Evolutionary conservation across 2,888 invertebrate species (phyloP), one percentile per base, ranked within the genome.

Genomic region (Drosophila flavopinicola): DNA sequence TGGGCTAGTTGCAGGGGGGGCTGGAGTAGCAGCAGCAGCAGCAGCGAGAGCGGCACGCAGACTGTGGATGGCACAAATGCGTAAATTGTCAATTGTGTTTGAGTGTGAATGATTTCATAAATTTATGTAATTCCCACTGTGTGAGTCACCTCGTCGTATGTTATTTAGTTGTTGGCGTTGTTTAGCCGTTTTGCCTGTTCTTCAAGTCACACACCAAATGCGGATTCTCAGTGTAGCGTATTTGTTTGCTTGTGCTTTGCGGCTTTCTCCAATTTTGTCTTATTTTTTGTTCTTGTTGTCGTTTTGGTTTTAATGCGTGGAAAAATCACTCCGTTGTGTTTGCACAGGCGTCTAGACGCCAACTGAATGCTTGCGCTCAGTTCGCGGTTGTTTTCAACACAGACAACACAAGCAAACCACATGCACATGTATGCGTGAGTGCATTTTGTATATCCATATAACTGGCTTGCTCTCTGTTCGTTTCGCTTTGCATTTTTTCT

Each of bases 111-210:
- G 39, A 60, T 60, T 66, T 76, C 67, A 79, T 59, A n/a, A 41
- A 52, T 85, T 85, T 85, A 85, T 80, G 45, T 76, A 85, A 85
- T 70, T 83, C 45, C 45, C 57, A 29, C 37, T 56, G 42, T 13
- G 23, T 80, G 87, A 86, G 80, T 80, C 79, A 80, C 85, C 85
- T 86, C 84, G 63, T 44, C 63, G 44, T 25, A 42, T 51, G 51
- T 57, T 58, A 42, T 76, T 49, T 6, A 41, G 17, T 39, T 13
- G 42, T 41, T 42, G 37, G 39, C 58, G 66, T 47, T 49, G 85
- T 33, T 59, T 48, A 61, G 80, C 85, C 87, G 79, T 80, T 54
- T 71, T 77, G 73, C 20, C 47, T 45, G 45, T 45, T 42, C 20
- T 44, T 49, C 35, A 13, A 54, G 29, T 37, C n/a, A 45, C 39